Percentiles rank a stretch among this genome's conserved stretches.
Conservation (phyloP, 1,140 invertebrate genomes). For the Brachionus rotundiformis region DNA sequence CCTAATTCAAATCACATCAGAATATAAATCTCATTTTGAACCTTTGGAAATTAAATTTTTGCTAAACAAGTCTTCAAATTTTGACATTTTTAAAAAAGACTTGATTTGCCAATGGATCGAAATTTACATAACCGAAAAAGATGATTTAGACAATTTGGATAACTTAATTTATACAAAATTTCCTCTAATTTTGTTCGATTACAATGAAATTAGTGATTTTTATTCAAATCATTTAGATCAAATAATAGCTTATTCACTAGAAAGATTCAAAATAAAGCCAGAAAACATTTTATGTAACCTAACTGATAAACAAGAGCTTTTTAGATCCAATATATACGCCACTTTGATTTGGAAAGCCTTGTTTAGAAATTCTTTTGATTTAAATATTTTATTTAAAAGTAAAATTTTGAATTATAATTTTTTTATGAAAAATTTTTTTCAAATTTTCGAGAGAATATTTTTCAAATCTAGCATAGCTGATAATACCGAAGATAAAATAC, state of each 20-base stretch:
- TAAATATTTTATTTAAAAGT: not conserved
- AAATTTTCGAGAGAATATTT: not conserved
- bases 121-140: constrained; percentile 19
- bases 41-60: not conserved
- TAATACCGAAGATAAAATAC: not conserved
- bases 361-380: not conserved
- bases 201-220: not conserved
- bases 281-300: not conserved
- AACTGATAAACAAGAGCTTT: not conserved
- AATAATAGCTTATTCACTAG: not conserved
- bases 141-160: not conserved
- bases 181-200: not conserved
- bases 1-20: not conserved
- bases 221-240: not conserved
- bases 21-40: not conserved
- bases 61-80: not conserved
- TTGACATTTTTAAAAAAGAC: not conserved
- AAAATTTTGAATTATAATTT: not conserved
- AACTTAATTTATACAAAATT: not conserved
- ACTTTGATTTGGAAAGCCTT: not conserved
- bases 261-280: not conserved
- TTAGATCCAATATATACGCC: not conserved
- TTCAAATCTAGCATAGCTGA: not conserved
- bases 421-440: constrained; percentile 15
- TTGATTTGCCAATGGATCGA: not conserved